Conservation (phyloP, 2,888 invertebrate species). For the Conistra vaccinii region DNA sequence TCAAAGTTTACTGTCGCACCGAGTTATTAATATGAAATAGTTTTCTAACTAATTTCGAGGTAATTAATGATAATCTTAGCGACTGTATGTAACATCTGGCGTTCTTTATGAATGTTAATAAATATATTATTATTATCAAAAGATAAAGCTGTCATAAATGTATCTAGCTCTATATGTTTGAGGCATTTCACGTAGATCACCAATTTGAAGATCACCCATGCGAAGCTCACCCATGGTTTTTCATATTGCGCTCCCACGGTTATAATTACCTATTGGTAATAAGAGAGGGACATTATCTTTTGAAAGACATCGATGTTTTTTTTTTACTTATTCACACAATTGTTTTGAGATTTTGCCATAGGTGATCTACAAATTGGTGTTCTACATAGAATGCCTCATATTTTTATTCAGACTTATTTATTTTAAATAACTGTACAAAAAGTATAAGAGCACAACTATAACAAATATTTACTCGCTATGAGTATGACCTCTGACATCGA, state of each 20-base stretch:
- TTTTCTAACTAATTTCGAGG: constrained; percentile 61
- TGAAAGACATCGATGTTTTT: neutral
- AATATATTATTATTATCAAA: constrained; percentile 3
- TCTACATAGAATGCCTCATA: neutral
- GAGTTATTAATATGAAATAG: constrained; percentile 67
- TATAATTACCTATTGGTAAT: neutral
- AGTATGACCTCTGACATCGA: constrained; percentile 27
- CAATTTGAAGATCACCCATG: neutral
- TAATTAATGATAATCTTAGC: constrained; percentile 58
- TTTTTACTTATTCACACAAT: neutral
- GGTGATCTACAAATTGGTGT: neutral
- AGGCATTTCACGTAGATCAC: neutral
- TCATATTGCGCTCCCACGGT: neutral
- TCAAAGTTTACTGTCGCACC: constrained; percentile 56
- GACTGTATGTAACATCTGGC: constrained; percentile 36
- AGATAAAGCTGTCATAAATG: neutral
- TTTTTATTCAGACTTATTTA: neutral
- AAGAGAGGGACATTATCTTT: neutral
- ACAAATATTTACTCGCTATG: constrained; percentile 24
- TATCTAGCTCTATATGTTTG: neutral
- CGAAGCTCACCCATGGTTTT: neutral
- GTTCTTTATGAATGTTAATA: constrained; percentile 18
- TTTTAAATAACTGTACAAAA: neutral
- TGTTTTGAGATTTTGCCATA: neutral
- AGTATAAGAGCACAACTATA: constrained; percentile 1